A percentile compares a stretch with the other conserved stretches of the same genome.
Conservation (phyloP, 1,140 invertebrate species). For the Tetranychus cinnabarinus region DNA sequence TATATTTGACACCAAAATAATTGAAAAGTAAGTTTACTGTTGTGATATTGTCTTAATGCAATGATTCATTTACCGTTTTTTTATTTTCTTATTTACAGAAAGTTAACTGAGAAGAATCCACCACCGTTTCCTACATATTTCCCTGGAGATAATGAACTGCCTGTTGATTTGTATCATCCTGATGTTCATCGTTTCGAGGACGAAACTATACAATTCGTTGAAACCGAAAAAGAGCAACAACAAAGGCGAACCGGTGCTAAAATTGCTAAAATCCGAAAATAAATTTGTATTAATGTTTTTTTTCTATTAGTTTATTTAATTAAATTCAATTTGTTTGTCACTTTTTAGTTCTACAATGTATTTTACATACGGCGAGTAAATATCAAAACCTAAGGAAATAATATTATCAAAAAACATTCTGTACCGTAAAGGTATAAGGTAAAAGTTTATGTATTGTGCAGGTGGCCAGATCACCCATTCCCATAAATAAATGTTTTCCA, state of each 20-base stretch:
- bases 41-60: no score
- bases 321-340: not conserved
- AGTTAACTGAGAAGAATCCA: conserved; percentile 20
- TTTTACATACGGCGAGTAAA: conserved; percentile 77
- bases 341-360: conserved; percentile 20
- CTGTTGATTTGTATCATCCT: conserved; percentile 44
- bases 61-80: no score
- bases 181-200: conserved; percentile 41
- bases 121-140: conserved; percentile 60
- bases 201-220: conserved; percentile 38
- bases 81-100: not conserved
- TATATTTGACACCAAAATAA: conserved; percentile 7
- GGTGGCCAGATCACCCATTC: conserved; percentile 61
- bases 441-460: conserved; percentile 63
- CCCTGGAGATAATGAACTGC: conserved; percentile 27
- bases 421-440: conserved; percentile 52
- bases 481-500: conserved; percentile 42
- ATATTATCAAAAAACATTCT: conserved; percentile 71
- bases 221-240: conserved; percentile 19
- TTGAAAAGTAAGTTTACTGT: conserved; percentile 2
- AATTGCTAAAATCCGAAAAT: conserved; percentile 6
- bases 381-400: conserved; percentile 67
- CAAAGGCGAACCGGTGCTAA: conserved; percentile 5
- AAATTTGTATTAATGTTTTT: no score
- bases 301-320: not conserved